Evolutionary conservation across 2,888 invertebrate genomes (phyloP), one percentile per base, ranked within the genome.

Genomic region (Anthrax anthrax): DNA sequence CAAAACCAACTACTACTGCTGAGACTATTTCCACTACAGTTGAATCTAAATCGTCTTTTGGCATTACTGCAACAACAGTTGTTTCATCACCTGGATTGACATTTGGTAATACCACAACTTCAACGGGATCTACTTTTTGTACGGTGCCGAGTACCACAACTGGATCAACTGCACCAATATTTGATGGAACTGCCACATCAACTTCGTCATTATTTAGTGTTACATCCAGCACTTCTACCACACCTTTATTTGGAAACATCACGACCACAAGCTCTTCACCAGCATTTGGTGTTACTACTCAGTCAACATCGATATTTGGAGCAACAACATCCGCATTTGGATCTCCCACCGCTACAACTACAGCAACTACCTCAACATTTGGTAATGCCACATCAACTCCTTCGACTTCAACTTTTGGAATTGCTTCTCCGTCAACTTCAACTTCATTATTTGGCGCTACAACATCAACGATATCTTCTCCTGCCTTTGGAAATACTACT

Each of bases 361-460:
- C 37, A 2, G 12, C 42, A 10, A 27, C 42, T 17, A 16, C 36
- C 9, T 1, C 46, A 23, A 18, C 8, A 43, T 56, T 56, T 43
- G 52, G 50, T 37, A 43, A 47, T 14, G 40, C 52, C 8, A 46
- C 51, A 6, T 48, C 52, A 13, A 47, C 52, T 12, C 46, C 57
- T 8, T 29, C 52, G 14, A 43, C 39, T 16, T 32, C 44, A 16
- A 37, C 18, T 14, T 40, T 42, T 23, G 37, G 34, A 13, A 34
- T 29, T 2, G 29, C 46, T 13, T 27, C 48, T 8, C 6, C 40
- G 1, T 37, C 16, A 9, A 42, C 45, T n/a, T n/a, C 40, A 3
- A 16, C 38, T 12, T 10, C 38, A 38, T n/a, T 18, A 4, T 52
- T 54, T 13, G 47, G 52, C 9, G 50, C 47, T 44, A 42, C 27